A percentile compares a stretch with the other conserved stretches of the same genome.
These are phyloP conservation scores for Tenthredo distinguenda DNA, from an alignment of 2,888 invertebrate species.

Conservation along the genomic window DNA sequence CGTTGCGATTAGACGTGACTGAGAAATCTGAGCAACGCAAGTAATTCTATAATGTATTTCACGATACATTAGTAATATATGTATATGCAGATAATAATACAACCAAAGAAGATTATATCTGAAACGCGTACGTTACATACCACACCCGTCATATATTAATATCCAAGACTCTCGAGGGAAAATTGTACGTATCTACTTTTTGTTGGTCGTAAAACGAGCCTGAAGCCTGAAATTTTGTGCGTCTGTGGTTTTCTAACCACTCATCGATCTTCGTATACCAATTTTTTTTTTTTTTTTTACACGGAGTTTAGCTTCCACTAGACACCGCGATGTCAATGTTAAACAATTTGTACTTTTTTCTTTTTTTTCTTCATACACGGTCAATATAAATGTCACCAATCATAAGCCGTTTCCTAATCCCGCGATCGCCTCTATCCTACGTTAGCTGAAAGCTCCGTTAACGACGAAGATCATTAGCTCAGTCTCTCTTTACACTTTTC, in stretches of 20 bases:
- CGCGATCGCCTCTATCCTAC: not conserved
- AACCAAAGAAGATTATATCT: not conserved
- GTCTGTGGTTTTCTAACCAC: conserved; percentile 22
- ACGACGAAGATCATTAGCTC: conserved; percentile 46
- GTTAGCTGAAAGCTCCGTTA: conserved; percentile 21
- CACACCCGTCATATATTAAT: not conserved
- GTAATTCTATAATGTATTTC: conserved; percentile 31
- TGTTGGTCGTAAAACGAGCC: conserved; percentile 7
- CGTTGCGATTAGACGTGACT: conserved; percentile 22
- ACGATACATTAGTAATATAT: conserved; percentile 9
- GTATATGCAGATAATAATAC: not conserved
- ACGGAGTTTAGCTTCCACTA: not conserved
- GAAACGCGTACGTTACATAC: not conserved
- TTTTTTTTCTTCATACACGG: not conserved
- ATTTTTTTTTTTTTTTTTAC: not conserved
- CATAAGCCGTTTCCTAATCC: conserved; percentile 29
- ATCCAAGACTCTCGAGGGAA: not conserved
- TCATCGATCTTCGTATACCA: conserved; percentile 23
- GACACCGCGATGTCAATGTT: not conserved
- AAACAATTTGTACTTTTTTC: not conserved
- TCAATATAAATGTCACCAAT: conserved; percentile 19
- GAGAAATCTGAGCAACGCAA: not conserved
- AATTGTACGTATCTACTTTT: not conserved
- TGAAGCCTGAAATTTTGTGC: not conserved
- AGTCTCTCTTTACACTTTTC: not conserved